These are phyloP conservation scores for Microtus montanus DNA, from an alignment of 2,113 vertebrate genomes.

Conservation along the genomic window DNA sequence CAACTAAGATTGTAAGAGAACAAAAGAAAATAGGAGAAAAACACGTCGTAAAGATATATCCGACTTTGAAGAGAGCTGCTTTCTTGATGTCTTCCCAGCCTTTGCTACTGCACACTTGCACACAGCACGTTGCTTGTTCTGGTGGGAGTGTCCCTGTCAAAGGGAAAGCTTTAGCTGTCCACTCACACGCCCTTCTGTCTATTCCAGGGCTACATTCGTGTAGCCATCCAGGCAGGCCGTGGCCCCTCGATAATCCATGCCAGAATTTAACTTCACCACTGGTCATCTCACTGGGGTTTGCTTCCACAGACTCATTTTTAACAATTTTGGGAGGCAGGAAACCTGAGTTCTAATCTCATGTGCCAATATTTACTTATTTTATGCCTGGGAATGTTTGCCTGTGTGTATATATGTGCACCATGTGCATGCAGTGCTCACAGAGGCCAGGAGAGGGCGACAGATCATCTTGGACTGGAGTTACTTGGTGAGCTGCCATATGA, in stretches of 20 bases:
- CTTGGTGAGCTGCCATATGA: too few species aligned
- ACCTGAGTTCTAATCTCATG: slow-evolving; percentile 48
- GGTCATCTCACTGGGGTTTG: slow-evolving; percentile 97
- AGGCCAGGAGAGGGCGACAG: background rate
- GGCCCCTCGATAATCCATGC: slow-evolving; percentile 98
- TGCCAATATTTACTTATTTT: background rate
- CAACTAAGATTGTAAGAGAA: slow-evolving; percentile 43
- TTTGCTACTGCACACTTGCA: slow-evolving; percentile 99
- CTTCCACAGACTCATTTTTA: slow-evolving; percentile 96
- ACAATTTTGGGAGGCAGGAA: slow-evolving; percentile 59
- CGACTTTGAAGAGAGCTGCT: slow-evolving; percentile 56
- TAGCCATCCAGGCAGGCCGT: slow-evolving; percentile 97
- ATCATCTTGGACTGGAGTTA: background rate
- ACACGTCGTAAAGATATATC: slow-evolving; percentile 52
- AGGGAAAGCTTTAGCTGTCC: slow-evolving; percentile 91
- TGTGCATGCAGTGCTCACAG: background rate
- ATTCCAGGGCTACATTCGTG: slow-evolving; percentile 98
- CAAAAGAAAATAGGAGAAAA: background rate
- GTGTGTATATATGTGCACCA: background rate
- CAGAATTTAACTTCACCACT: slow-evolving; percentile 98
- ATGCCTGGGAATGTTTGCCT: too few species aligned
- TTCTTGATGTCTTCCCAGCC: slow-evolving; percentile 88
- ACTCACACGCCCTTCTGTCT: slow-evolving; percentile 98
- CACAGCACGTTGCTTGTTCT: slow-evolving; percentile 98
- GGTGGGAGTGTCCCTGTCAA: slow-evolving; percentile 94